Percentiles rank a stretch among this genome's conserved stretches.
phyloP scores from a whole-genome alignment of 1,140 invertebrate genomes.

The Zaprionus davidi region DNA sequence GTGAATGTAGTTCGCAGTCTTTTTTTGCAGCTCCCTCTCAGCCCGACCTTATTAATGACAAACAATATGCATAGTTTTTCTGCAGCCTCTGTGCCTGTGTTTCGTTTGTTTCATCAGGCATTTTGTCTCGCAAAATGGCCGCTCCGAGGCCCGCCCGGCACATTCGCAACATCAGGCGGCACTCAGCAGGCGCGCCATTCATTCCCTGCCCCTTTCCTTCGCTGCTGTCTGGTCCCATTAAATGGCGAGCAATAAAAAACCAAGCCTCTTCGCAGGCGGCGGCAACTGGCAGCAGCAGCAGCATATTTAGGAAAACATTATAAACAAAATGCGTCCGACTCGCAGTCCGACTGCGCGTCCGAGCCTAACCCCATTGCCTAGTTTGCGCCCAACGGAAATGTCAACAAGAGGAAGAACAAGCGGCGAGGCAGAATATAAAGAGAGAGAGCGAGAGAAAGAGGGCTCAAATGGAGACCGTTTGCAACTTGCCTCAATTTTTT shows the following conservation, averaged over 20 bases:
- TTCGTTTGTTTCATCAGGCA: conserved; percentile 57
- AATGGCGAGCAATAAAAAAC: conserved; percentile 60
- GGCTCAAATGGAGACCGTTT: not conserved
- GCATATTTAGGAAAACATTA: conserved; percentile 65
- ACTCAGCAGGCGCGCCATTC: conserved; percentile 24
- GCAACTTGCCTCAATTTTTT: conserved; percentile 17
- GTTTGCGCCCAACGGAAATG: conserved; percentile 66
- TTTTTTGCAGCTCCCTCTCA: conserved; percentile 39
- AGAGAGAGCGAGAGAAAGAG: not conserved
- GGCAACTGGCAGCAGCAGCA: conserved; percentile 33
- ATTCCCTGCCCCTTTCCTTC: not conserved
- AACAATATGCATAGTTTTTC: conserved; percentile 78
- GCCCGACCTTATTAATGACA: conserved; percentile 77
- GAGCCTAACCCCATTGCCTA: conserved; percentile 73
- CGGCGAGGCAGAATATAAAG: not conserved
- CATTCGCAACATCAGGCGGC: conserved; percentile 65
- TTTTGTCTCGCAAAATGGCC: conserved; percentile 55
- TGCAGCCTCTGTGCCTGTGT: conserved; percentile 36
- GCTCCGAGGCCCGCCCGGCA: conserved; percentile 50
- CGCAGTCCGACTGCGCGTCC: conserved; percentile 19
- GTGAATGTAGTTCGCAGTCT: conserved; percentile 62
- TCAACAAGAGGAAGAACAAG: conserved; percentile 60
- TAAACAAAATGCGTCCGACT: conserved; percentile 58
- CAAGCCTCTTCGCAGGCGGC: conserved; percentile 41
- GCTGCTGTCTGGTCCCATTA: conserved; percentile 33